These are phyloP conservation scores for Patella caerulea DNA, from an alignment of 2,888 invertebrate species.

Conservation along the genomic window DNA sequence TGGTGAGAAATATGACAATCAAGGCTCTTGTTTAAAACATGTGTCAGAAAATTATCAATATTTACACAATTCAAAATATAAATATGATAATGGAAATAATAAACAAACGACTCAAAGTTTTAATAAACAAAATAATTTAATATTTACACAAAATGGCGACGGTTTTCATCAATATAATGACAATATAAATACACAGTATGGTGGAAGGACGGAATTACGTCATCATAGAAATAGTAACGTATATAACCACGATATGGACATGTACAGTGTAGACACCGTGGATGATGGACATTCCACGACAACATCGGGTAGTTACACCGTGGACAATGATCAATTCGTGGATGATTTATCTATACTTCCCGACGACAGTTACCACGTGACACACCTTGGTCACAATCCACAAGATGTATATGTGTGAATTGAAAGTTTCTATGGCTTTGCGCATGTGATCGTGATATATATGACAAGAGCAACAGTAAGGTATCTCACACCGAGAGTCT, in stretches of 20 bases:
- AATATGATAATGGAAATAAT: not conserved
- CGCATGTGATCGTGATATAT: no score
- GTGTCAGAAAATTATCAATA: not conserved
- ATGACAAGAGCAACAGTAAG: no score
- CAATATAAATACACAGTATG: not conserved
- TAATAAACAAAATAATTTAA: not conserved
- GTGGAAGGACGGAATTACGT: not conserved
- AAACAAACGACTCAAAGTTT: not conserved
- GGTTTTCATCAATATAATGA: not conserved
- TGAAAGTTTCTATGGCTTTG: no score
- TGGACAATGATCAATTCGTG: not conserved
- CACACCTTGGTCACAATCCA: not conserved
- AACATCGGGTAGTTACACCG: not conserved
- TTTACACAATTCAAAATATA: not conserved
- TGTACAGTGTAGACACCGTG: not conserved
- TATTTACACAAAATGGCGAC: not conserved
- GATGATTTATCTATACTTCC: not conserved
- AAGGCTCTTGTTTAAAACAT: not conserved
- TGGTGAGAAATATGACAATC: not conserved
- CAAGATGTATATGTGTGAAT: slow-evolving; percentile 6
- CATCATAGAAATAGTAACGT: not conserved
- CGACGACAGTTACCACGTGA: not conserved
- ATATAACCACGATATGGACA: not conserved
- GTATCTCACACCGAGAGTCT: no score
- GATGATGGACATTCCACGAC: slow-evolving; percentile 6